These are phyloP conservation scores for Phrixothrix hirtus DNA, from an alignment of 2,888 invertebrate genomes.

Conservation along the genomic window DNA sequence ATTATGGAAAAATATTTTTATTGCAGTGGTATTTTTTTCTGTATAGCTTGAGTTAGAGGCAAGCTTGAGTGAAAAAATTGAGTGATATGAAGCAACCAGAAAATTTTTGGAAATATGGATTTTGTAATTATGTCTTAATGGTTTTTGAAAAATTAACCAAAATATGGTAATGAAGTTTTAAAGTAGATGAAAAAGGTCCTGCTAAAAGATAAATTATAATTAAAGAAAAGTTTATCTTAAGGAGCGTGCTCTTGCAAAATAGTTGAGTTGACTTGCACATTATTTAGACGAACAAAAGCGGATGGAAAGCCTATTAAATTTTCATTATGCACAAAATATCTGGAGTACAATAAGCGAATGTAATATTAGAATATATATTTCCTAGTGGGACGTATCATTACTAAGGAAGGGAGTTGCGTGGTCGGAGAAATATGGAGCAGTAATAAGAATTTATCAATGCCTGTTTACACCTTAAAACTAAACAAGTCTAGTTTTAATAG, in stretches of 20 bases:
- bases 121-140: too few species aligned
- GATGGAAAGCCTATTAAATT: conserved; percentile 20
- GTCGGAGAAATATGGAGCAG: conserved; percentile 38
- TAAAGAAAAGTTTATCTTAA: too few species aligned
- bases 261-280: not conserved
- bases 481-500: conserved; percentile 30
- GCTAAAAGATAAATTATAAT: not conserved
- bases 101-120: too few species aligned
- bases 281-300: conserved; percentile 10
- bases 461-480: conserved; percentile 39
- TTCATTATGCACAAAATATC: conserved; percentile 23
- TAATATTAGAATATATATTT: conserved; percentile 34
- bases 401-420: conserved; percentile 32
- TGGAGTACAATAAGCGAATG: conserved; percentile 24
- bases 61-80: too few species aligned
- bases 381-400: conserved; percentile 35
- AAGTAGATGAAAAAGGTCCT: not conserved
- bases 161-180: not conserved
- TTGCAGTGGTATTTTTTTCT: too few species aligned
- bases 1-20: too few species aligned
- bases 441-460: conserved; percentile 38
- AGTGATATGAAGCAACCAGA: too few species aligned
- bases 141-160: not conserved
- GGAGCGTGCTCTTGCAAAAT: too few species aligned
- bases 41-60: too few species aligned